Evolutionary conservation across 2,113 vertebrate species (phyloP), one percentile per base, ranked within the genome.

Genomic region (Meriones unguiculatus): DNA sequence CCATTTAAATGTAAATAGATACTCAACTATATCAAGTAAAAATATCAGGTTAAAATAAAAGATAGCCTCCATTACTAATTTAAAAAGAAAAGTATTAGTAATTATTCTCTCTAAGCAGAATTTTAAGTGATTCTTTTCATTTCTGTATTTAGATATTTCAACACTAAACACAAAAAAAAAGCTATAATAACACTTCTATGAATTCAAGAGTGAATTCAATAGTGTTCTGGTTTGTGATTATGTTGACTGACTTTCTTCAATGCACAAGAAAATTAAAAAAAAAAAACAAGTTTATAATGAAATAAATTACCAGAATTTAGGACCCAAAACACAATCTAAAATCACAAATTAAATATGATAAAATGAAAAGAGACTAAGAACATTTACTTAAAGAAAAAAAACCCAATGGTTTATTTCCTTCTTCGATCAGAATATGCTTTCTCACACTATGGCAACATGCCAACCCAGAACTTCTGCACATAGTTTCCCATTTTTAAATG

Each of bases 111-210:
- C 65, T 81, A 82, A 52, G n/a, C 32, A 90, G 32, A 90, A 95
- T 93, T 97, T 88, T 64, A 86, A 81, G 89, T 46, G 81, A 90
- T 76, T 20, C 8, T 89, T 80, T 91, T 86, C 1, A 67, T 77
- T 87, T 95, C 92, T 93, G 80, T 80, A 38, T 70, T 86, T 96
- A 82, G 91, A 91, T 90, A 92, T 80, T 89, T 92, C 22, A 95
- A 54, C 3, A 93, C 72, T 77, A 95, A 76, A 80, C 20, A 90
- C 32, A 35, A 46, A 2, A 59, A 2, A 59, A 94, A 91, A 89
- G 25, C 70, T 93, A 64, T n/a, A 93, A 91, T 86, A 41, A 62
- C 28, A 85, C 69, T 93, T 93, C 95, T 72, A 95, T 92, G 41
- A 90, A 95, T 54, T 95, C 28, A 85, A 92, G 54, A 92, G 28